These are phyloP conservation scores for Acomys russatus DNA, from an alignment of 2,797 vertebrate species.

Conservation along the genomic window DNA sequence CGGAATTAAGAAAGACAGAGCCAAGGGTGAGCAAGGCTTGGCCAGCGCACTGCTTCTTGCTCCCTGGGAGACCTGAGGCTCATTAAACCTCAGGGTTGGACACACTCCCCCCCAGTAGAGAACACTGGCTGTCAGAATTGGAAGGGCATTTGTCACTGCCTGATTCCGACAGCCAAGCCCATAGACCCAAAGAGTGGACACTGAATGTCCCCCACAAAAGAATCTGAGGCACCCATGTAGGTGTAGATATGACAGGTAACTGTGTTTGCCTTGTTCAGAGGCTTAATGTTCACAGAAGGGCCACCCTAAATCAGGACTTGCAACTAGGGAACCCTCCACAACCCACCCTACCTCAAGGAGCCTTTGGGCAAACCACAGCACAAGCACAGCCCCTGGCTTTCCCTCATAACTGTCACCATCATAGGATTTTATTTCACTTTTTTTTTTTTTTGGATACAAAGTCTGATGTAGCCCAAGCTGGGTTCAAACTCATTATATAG, in stretches of 20 bases:
- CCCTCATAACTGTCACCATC: background rate
- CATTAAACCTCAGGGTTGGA: background rate
- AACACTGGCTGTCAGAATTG: background rate
- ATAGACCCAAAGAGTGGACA: background rate
- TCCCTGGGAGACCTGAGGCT: conserved; percentile 64
- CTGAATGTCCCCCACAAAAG: background rate
- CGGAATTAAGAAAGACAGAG: conserved; percentile 53
- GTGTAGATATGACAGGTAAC: background rate
- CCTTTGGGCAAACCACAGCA: too few relatives aligned
- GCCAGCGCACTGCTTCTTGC: conserved; percentile 56
- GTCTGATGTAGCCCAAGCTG: background rate
- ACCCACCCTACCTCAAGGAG: background rate
- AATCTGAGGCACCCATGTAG: background rate
- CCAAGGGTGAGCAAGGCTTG: conserved; percentile 47
- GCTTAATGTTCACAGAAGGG: background rate
- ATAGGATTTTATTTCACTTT: background rate
- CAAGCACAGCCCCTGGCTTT: background rate
- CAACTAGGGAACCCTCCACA: background rate
- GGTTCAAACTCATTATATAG: background rate
- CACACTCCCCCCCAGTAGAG: conserved; percentile 57
- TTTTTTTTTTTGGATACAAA: background rate
- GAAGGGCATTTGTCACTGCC: background rate
- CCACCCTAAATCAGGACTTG: background rate
- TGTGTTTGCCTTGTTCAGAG: background rate
- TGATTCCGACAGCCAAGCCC: background rate